phyloP scores from a whole-genome alignment of 2,113 vertebrate genomes.

The Coptodon bakossiorum region DNA sequence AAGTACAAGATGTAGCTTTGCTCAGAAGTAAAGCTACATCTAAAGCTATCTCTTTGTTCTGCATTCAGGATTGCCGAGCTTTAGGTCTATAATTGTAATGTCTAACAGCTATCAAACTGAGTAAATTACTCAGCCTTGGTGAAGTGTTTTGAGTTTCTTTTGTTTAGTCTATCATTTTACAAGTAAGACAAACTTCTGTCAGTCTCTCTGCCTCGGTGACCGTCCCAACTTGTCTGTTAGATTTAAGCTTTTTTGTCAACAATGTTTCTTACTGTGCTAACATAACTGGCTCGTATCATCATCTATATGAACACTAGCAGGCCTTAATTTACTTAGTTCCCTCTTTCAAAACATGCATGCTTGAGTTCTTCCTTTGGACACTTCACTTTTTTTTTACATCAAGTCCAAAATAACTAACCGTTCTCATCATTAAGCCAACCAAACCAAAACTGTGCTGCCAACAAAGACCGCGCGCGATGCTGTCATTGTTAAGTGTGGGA shows the following conservation, averaged over 20 bases:
- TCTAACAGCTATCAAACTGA: not conserved
- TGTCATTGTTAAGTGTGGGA: not conserved
- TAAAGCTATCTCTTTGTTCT: not conserved
- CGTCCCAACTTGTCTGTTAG: not conserved
- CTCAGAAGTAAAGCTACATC: not conserved
- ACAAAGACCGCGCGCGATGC: not conserved
- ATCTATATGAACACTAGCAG: not conserved
- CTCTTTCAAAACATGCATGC: not conserved
- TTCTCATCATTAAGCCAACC: not conserved
- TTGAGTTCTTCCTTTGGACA: not conserved
- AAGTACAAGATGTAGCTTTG: not conserved
- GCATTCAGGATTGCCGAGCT: not conserved
- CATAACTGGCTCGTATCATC: not conserved
- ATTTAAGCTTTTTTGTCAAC: not conserved
- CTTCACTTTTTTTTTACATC: not conserved
- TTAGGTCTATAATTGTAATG: not conserved
- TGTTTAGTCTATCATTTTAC: not conserved
- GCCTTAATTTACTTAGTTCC: not conserved
- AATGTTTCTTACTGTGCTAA: not conserved
- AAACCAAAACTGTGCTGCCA: not conserved
- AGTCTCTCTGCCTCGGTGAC: not conserved
- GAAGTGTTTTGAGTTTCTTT: not conserved
- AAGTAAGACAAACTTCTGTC: not conserved
- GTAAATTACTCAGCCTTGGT: not conserved
- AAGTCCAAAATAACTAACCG: not conserved